A percentile compares a stretch with the other conserved stretches of the same genome.
These are phyloP conservation scores for Drosophila arawakana DNA, from an alignment of 1,140 invertebrate genomes.

Conservation along the genomic window DNA sequence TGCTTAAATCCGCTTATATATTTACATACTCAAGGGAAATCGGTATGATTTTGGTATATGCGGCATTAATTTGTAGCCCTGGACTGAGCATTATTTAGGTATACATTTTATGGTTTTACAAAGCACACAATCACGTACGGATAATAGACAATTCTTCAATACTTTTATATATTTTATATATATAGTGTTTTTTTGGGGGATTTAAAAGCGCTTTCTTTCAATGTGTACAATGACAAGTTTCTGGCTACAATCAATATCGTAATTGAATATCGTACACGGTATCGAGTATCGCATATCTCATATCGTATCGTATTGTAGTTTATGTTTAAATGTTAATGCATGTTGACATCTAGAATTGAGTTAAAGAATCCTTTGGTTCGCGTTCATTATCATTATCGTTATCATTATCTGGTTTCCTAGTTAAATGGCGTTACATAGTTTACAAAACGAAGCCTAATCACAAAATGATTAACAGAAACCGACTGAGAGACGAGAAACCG, in stretches of 20 bases:
- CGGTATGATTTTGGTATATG: constrained; percentile 40
- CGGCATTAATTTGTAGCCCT: constrained; percentile 25
- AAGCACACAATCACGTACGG: constrained; percentile 13
- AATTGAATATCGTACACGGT: constrained; percentile 24
- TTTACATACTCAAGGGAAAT: constrained; percentile 44
- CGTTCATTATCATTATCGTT: constrained; percentile 9
- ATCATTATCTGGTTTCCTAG: background rate
- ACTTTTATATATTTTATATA: constrained; percentile 21
- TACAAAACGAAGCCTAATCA: constrained; percentile 28
- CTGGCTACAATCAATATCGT: constrained; percentile 38
- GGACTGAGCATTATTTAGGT: constrained; percentile 16
- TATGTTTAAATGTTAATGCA: constrained; percentile 72
- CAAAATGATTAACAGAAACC: constrained; percentile 22
- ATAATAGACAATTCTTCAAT: constrained; percentile 49
- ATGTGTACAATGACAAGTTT: constrained; percentile 11
- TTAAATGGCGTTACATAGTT: constrained; percentile 29
- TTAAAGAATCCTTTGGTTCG: constrained; percentile 43
- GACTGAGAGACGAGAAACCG: background rate
- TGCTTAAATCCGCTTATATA: constrained; percentile 28
- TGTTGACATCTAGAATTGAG: constrained; percentile 76
- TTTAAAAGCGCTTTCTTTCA: constrained; percentile 53
- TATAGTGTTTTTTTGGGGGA: constrained; percentile 34
- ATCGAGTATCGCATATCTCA: background rate
- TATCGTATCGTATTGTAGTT: constrained; percentile 38
- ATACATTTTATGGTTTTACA: constrained; percentile 26